Evolutionary conservation across 2,888 invertebrate species (phyloP), one percentile per base, ranked within the genome.

Genomic region (Mythimna lalbum): DNA sequence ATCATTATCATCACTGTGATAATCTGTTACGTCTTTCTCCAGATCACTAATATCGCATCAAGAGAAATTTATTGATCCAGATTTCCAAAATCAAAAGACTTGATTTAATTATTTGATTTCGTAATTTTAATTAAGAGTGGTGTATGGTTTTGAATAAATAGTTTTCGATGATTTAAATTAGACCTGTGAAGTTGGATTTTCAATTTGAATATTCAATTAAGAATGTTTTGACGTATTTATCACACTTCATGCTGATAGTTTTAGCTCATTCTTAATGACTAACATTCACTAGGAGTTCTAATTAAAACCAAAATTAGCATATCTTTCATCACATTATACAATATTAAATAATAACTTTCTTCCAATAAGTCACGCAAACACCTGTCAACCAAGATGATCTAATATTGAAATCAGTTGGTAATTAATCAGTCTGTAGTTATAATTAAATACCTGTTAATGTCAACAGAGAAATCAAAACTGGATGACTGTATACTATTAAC

Each of bases 21-120:
- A 59, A 74, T 66, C 9, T 63, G 56, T 72, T 65, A 66, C 59
- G 43, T 79, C 60, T 68, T 63, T 63, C 47, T 17, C 33, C 23
- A 67, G 6, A 64, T 62, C 64, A 67, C 65, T 56, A 70, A 74
- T 62, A 67, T 63, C 31, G 52, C 70, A 65, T 67, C 19, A 14
- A 50, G 10, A 33, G n/a, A 57, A 57, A 81, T 80, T 69, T 67
- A 82, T 82, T 23, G 65, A 66, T 82, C 59, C 14, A 80, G 53
- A 66, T 82, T 82, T 79, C 57, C 53, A 67, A 69, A 82, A 72
- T 76, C 60, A 53, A 21, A 0, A 55, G 3, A 33, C 52, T 73
- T 56, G 10, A 55, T 69, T 65, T 27, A 43, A 19, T 62, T 69
- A 56, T 23, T 61, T n/a, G n/a, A 53, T 69, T 81, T 56, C 39